Base-by-base conservation (phyloP, 2,113 vertebrate species). In the Actinemys pallida region DNA sequence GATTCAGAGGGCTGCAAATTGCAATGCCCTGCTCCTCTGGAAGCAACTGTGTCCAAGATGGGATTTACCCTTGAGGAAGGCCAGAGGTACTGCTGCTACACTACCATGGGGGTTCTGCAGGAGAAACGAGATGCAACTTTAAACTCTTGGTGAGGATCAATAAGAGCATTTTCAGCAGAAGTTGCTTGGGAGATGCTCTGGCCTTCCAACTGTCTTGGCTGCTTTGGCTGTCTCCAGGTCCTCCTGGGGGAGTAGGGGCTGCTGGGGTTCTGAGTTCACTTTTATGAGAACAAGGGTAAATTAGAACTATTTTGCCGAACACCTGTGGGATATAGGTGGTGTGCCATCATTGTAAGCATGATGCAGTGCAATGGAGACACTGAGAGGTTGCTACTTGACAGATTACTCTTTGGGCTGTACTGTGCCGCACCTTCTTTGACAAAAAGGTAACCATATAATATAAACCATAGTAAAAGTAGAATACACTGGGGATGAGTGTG, bases 321-420 rank as follows among this genome's bases (percentile, higher is more conserved):
- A 69, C 31, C 62, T 69, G 62, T 69, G 62, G 62, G 62, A 35
- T 31, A 14, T 35, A 65, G 62, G 69, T 24, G 19, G 11, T 12
- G 24, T 45, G 3, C 2, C 22, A 11, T 76, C 22, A 25, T 45
- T 76, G n/a, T 42, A 76, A 76, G 72, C 72, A 42, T 95, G 27
- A 47, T 88, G n/a, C 56, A 92, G 53, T 54, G 83, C 83, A 53
- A 54, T 90, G 91, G 92, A 87, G 84, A 84, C 90, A 80, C 93
- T 94, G 85, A 91, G 86, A 93, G 96, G 52, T 83, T 83, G 89
- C 90, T 96, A 87, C 94, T 86, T 81, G 92, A 93, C 87, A 92
- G 84, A 93, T 69, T 84, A 88, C 91, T 94, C 94, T 95, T 96
- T 94, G 81, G n/a, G 14, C 92, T 95, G 88, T 93, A 65, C 82